Base-by-base conservation (phyloP, 1,140 invertebrate species). In the Gonioctena quinquepunctata region DNA sequence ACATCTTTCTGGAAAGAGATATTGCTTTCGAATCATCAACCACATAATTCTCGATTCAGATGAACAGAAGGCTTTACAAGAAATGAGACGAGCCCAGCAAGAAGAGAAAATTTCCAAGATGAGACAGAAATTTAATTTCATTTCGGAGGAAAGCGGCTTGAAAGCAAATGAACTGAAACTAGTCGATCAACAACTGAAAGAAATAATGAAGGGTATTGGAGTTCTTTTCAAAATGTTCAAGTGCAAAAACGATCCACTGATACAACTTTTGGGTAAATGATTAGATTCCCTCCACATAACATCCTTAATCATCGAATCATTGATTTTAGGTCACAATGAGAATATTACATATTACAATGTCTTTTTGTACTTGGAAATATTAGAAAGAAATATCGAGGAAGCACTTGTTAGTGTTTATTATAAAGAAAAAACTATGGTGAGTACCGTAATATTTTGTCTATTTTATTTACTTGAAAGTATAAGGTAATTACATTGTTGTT, bases 291-390 rank as follows among this genome's bases (percentile, higher is more conserved):
- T 13, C 33, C 33, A 42, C 13, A 8, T 42, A 42, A n/a, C 16
- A n/a, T 1, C 33, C 11, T 42, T 42, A 42, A 11, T 42, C 11
- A 42, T 42, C 33, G 8, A 13, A 42, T 42, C 33, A 60, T 25
- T 27, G 7, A 23, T 79, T 71, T 49, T 61, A 81, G 83, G 82
- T 52, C 82, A 90, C 8, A 88, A 90, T 54, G 85, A 87, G 25
- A 85, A 85, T 11, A 87, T 93, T 16, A 91, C 89, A 4, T 85
- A 85, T 56, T 88, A 90, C 70, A 94, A 93, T 80, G 90, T 91
- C 0, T 88, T 90, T 73, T 83, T 93, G 1, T 92, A 91, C 76
- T 85, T 93, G 70, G 89, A 90, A 68, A 88, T 92, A 3, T 87
- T 94, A 42, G 91, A 93, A 70, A 88, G 89, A 42, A 72, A 62